Conservation (phyloP, 2,888 invertebrate species). For the Rhabditoides inermis region DNA sequence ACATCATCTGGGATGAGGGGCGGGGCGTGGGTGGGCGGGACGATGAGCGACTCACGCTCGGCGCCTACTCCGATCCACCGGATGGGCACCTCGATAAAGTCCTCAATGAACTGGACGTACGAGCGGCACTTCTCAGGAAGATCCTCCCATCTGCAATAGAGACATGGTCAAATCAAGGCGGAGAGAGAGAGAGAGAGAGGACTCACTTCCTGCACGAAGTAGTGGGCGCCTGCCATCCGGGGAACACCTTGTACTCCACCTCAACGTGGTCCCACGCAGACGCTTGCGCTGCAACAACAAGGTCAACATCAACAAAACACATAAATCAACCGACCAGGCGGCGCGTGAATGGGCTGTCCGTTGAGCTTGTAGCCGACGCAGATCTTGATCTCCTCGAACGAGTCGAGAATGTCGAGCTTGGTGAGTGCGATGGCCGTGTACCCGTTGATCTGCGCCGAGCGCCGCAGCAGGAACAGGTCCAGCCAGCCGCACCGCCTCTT, state of each 20-base stretch:
- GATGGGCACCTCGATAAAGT: constrained; percentile 44
- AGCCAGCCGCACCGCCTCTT: constrained; percentile 95
- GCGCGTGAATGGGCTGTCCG: constrained; percentile 26
- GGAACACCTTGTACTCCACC: constrained; percentile 42
- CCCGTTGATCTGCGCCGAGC: constrained; percentile 89
- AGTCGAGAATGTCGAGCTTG: constrained; percentile 90
- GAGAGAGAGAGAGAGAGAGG: constrained; percentile 17
- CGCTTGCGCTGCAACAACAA: constrained; percentile 34
- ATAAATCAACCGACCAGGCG: constrained; percentile 34
- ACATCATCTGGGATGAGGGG: too few relatives aligned
- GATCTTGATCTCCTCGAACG: constrained; percentile 66
- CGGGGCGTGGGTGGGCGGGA: too few relatives aligned
- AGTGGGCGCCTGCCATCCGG: constrained; percentile 40
- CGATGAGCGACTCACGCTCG: constrained; percentile 61
- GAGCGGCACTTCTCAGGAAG: constrained; percentile 41
- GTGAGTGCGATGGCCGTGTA: constrained; percentile 83
- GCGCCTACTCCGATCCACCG: constrained; percentile 90
- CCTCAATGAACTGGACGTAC: constrained; percentile 46
- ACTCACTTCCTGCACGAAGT: constrained; percentile 13
- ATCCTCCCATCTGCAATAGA: too few relatives aligned
- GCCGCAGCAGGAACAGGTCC: constrained; percentile 78
- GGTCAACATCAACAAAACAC: background rate
- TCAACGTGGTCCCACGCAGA: constrained; percentile 43
- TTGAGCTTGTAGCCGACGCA: constrained; percentile 48
- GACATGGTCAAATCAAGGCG: too few relatives aligned